Conservation (phyloP, 2,113 vertebrate genomes). For the Hippocampus comes region DNA sequence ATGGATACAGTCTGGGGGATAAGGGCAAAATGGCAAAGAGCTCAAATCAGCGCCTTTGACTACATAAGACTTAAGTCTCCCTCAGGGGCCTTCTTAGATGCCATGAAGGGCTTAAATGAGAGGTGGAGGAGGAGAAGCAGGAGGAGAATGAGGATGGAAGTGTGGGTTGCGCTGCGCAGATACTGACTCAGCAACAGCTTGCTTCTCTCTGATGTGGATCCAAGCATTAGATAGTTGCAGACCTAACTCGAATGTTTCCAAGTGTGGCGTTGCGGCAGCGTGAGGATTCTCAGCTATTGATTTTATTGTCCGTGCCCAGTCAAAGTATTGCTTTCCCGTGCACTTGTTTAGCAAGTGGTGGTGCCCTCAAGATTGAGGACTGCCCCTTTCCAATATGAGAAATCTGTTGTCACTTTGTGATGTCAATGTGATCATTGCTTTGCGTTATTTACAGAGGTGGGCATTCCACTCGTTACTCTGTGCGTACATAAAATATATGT, state of each 20-base stretch:
- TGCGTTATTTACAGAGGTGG: background rate
- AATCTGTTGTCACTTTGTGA: background rate
- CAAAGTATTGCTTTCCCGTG: slow-evolving; percentile 9
- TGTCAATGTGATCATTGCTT: background rate
- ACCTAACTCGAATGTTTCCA: slow-evolving; percentile 5
- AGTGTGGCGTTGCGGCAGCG: slow-evolving; percentile 1
- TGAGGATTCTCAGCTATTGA: slow-evolving; percentile 25
- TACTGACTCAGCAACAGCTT: slow-evolving; percentile 47
- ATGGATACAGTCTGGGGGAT: slow-evolving; percentile 8
- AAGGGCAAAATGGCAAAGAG: slow-evolving; percentile 19
- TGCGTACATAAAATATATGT: too few species aligned
- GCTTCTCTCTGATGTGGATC: slow-evolving; percentile 39
- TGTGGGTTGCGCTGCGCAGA: slow-evolving; percentile 23
- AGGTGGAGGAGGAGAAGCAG: slow-evolving; percentile 19
- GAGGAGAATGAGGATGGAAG: slow-evolving; percentile 49
- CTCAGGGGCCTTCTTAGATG: slow-evolving; percentile 38
- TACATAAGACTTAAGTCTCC: slow-evolving; percentile 23
- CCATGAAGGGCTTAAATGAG: slow-evolving; percentile 21
- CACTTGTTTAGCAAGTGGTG: background rate
- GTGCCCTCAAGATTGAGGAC: background rate
- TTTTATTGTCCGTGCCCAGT: slow-evolving; percentile 14
- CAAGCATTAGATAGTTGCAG: slow-evolving; percentile 34
- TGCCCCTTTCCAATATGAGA: background rate
- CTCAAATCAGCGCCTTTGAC: slow-evolving; percentile 46
- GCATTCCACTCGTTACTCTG: too few species aligned